A percentile compares a stretch with the other conserved stretches of the same genome.
Conservation (phyloP, 2,888 invertebrate genomes). For the Dasysyrphus tricinctus region DNA sequence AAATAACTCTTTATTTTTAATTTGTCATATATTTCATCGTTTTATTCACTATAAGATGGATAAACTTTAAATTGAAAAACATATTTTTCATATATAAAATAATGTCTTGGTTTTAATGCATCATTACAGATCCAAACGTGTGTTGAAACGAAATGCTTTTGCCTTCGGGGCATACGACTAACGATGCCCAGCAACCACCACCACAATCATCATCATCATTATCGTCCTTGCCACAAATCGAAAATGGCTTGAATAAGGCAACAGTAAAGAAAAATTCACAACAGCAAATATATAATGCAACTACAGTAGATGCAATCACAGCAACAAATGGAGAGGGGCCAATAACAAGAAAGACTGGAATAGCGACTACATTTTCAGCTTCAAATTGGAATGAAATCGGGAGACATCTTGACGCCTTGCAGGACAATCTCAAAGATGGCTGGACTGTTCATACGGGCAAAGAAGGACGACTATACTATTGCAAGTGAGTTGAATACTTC, state of each 20-base stretch:
- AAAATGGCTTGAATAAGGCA: constrained; percentile 46
- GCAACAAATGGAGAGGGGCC: constrained; percentile 47
- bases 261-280: constrained; percentile 38
- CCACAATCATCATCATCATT: constrained; percentile 72
- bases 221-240: constrained; percentile 53
- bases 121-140: constrained; percentile 77
- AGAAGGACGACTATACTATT: constrained; percentile 93
- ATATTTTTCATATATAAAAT: neutral
- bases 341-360: constrained; percentile 42
- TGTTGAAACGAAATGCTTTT: constrained; percentile 83
- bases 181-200: constrained; percentile 80
- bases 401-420: constrained; percentile 85
- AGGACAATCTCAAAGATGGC: constrained; percentile 87
- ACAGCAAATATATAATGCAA: constrained; percentile 63
- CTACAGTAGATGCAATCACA: constrained; percentile 60
- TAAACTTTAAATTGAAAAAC: constrained; percentile 20
- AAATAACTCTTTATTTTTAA: too few species aligned
- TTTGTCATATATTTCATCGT: neutral
- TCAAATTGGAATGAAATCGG: constrained; percentile 82
- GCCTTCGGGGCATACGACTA: constrained; percentile 83
- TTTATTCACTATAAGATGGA: neutral
- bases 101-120: constrained; percentile 14
- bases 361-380: constrained; percentile 72
- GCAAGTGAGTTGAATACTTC: constrained; percentile 89
- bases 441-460: constrained; percentile 92